Evolutionary conservation across 2,113 vertebrate genomes (phyloP).

Genomic region (Tyto alba): DNA sequence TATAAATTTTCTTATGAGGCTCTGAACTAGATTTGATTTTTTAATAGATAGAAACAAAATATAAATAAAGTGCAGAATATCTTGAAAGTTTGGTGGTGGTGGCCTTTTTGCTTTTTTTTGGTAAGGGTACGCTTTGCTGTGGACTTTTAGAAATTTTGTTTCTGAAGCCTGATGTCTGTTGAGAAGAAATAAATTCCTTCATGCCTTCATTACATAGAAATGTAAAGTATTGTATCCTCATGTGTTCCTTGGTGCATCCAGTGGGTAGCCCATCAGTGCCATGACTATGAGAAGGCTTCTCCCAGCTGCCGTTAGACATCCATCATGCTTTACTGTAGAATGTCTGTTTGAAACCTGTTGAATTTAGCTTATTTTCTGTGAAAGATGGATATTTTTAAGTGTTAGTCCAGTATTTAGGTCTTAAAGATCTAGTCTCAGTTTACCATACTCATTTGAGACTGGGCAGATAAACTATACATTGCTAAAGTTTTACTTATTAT

Average conservation of each 20-base stretch:
- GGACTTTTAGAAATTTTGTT: background rate
- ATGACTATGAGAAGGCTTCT: conserved; percentile 5
- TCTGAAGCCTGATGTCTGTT: background rate
- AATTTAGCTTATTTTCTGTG: background rate
- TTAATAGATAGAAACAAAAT: background rate
- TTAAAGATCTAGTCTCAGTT: background rate
- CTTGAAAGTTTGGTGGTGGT: background rate
- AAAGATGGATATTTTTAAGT: background rate
- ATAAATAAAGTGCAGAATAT: background rate
- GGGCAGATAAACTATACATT: background rate
- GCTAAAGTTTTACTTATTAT: background rate
- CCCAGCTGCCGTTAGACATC: background rate
- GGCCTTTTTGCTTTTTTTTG: background rate
- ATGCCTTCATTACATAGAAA: background rate
- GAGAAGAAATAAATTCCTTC: background rate
- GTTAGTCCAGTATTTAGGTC: background rate
- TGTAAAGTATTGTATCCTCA: background rate
- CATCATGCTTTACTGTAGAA: background rate
- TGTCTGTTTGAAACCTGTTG: background rate
- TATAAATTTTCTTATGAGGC: background rate
- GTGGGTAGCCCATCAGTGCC: background rate
- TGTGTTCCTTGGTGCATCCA: background rate
- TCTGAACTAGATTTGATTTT: background rate
- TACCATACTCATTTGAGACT: background rate
- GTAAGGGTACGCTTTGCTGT: background rate